Evolutionary conservation across 1,140 invertebrate genomes (phyloP).

Genomic region (Aradophagus sp.): DNA sequence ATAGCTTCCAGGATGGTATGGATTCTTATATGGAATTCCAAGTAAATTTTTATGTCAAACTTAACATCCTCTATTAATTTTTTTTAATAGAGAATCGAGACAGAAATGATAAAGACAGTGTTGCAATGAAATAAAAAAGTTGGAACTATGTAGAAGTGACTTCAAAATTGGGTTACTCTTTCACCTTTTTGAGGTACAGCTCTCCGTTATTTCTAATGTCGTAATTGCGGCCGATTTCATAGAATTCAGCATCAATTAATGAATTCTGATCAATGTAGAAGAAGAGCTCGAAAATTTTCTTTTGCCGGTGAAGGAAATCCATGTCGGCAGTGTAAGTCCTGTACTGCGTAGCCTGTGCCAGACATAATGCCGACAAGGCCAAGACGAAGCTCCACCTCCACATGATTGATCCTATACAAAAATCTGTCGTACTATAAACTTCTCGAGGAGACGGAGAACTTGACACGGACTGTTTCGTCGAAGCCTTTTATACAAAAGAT

Average conservation of each 20-base stretch:
- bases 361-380: slow-evolving; percentile 61
- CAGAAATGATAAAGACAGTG: slow-evolving; percentile 54
- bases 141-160: neutral
- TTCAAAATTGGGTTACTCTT: slow-evolving; percentile 3
- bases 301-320: slow-evolving; percentile 77
- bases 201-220: slow-evolving; percentile 75
- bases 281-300: slow-evolving; percentile 79
- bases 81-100: no score
- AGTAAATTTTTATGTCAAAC: no score
- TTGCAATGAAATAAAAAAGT: neutral
- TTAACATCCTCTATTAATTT: no score
- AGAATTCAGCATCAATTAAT: slow-evolving; percentile 69
- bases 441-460: slow-evolving; percentile 56
- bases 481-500: slow-evolving; percentile 61
- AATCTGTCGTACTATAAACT: slow-evolving; percentile 43
- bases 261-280: slow-evolving; percentile 78
- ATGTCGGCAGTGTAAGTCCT: slow-evolving; percentile 70
- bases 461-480: slow-evolving; percentile 2
- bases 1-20: no score
- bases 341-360: slow-evolving; percentile 56
- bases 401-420: slow-evolving; percentile 35
- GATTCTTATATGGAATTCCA: no score
- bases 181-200: slow-evolving; percentile 68
- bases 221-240: slow-evolving; percentile 76
- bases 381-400: slow-evolving; percentile 61